phyloP scores from a whole-genome alignment of 2,113 vertebrate genomes.

The Cebidichthys violaceus region DNA sequence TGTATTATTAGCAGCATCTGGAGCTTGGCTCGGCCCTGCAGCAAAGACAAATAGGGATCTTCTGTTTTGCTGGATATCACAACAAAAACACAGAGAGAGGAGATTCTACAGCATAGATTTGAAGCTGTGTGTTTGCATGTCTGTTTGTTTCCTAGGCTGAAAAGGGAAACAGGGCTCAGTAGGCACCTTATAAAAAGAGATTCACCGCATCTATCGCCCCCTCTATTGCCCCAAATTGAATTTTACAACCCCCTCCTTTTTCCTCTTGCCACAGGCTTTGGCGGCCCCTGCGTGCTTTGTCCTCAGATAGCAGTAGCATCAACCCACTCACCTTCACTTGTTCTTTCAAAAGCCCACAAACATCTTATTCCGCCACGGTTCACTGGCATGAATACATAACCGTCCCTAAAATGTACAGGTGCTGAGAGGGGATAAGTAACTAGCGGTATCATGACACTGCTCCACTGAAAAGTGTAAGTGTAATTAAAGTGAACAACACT shows the following conservation, averaged over 20 bases:
- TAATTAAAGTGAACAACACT: slow-evolving; percentile 41
- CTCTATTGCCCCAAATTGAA: slow-evolving; percentile 70
- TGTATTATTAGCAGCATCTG: slow-evolving; percentile 75
- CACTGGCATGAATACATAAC: slow-evolving; percentile 22
- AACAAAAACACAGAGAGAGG: slow-evolving; percentile 45
- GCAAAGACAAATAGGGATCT: slow-evolving; percentile 66
- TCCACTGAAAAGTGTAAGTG: neutral
- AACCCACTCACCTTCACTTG: slow-evolving; percentile 71
- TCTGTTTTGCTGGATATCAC: slow-evolving; percentile 56
- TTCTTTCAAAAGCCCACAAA: slow-evolving; percentile 61
- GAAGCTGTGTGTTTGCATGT: neutral
- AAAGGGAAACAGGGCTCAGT: slow-evolving; percentile 48
- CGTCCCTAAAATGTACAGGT: neutral
- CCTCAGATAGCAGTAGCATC: slow-evolving; percentile 67
- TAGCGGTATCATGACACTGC: slow-evolving; percentile 10
- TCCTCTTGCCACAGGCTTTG: slow-evolving; percentile 55
- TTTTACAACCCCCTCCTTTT: slow-evolving; percentile 65
- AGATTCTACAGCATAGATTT: slow-evolving; percentile 48
- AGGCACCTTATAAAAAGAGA: slow-evolving; percentile 69
- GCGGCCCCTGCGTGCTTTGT: slow-evolving; percentile 58
- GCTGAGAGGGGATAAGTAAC: slow-evolving; percentile 24
- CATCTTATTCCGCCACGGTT: slow-evolving; percentile 31
- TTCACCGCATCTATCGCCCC: slow-evolving; percentile 33
- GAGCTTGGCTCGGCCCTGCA: slow-evolving; percentile 52
- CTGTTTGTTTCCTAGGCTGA: slow-evolving; percentile 31